Evolutionary conservation across 2,113 vertebrate species (phyloP).

Genomic region (Macrotis lagotis): DNA sequence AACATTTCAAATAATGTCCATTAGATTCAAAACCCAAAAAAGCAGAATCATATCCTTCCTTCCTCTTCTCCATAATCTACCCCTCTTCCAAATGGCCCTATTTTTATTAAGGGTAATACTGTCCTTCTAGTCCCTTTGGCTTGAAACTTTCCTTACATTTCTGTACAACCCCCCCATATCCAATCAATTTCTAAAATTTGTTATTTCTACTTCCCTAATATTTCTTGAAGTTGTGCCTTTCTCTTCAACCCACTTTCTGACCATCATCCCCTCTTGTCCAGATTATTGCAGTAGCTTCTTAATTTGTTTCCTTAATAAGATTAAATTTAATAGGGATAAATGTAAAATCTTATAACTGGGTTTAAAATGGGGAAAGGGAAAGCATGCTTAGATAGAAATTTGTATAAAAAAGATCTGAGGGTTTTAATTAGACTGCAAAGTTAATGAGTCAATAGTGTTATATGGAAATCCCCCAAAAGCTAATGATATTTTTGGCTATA

Average conservation of each 20-base stretch:
- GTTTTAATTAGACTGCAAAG: neutral
- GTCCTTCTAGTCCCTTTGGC: neutral
- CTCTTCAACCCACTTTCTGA: neutral
- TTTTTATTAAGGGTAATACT: neutral
- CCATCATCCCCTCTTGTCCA: neutral
- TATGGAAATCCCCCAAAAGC: neutral
- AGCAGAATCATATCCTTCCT: neutral
- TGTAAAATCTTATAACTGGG: neutral
- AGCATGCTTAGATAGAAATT: neutral
- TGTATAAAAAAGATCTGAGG: neutral
- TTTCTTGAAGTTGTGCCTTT: neutral
- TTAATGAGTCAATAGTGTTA: neutral
- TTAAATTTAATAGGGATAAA: neutral
- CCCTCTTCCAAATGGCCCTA: neutral
- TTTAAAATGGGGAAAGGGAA: neutral
- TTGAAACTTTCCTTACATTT: neutral
- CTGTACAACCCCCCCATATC: neutral
- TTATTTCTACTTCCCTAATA: neutral
- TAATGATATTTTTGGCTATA: neutral
- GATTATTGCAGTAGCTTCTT: neutral
- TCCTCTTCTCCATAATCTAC: neutral
- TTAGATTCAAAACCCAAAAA: neutral
- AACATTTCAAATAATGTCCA: neutral
- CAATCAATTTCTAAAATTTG: neutral
- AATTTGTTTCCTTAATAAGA: neutral